Base-by-base conservation (phyloP, 2,888 invertebrate genomes). In the Stomorhina lunata region DNA sequence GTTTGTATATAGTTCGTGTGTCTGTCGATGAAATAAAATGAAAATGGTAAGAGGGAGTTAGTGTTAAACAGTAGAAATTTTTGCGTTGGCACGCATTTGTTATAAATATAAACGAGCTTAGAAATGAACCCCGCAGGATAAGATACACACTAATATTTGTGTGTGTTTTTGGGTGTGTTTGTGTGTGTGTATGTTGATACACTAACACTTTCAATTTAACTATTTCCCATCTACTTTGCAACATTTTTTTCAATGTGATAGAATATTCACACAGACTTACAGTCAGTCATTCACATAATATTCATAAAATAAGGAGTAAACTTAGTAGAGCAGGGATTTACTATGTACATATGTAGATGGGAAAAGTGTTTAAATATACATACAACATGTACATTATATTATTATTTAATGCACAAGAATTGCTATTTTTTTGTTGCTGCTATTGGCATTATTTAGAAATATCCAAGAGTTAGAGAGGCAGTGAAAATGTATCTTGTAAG, bases 101-200 rank as follows among this genome's bases (percentile, higher is more conserved):
- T 88, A 90, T 90, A 90, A 90, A 90, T 90, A 89, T 90, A 90
- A 90, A 90, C 89, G 90, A 88, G 90, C 91, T 90, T 90, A 90
- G 89, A 89, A 89, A 90, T 88, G 89, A 89, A 89, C 34, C 88
- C 90, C 89, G 86, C 87, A 88, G 90, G 89, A 89, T 88, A 87
- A 87, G 83, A 85, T 77, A 84, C 84, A 57, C 65, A 57, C 63
- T 81, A 77, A 61, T 73, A 27, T 61, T 66, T 76, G 48, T 66
- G 32, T 32, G n/a, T n/a, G 29, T 40, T 34, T 34, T 61, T 15
- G 37, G 7, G 17, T 25, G 53, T 57, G 15, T 71, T 22, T 69
- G 61, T 53, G 17, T 32, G 15, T 48, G 1, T 15, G 7, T 5
- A 27, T 40, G 34, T 63, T 73, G 53, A 75, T 65, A 55, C 45